Percentiles rank a stretch among this genome's conserved stretches.
phyloP scores from a whole-genome alignment of 92 coral and sea anemone genomes.

The Siderastrea siderea region DNA sequence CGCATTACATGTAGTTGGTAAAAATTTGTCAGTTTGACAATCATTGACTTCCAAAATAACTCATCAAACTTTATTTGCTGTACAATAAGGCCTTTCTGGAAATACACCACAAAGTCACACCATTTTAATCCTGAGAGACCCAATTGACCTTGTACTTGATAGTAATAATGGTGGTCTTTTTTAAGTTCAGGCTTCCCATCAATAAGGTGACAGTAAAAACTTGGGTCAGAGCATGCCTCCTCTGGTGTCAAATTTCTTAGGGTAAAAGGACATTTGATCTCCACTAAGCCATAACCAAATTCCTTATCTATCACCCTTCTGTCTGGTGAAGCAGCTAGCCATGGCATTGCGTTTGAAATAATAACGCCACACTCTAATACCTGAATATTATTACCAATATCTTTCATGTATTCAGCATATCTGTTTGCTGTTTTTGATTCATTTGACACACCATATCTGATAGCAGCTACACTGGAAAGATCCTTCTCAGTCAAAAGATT shows the following conservation, averaged over 20 bases:
- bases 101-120: conserved; percentile 43
- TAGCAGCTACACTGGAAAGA: conserved; percentile 65
- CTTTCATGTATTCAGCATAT: conserved; percentile 69
- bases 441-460: conserved; percentile 61
- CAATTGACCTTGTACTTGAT: conserved; percentile 73
- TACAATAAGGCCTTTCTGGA: conserved; percentile 58
- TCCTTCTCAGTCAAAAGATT: conserved; percentile 49
- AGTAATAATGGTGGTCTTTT: conserved; percentile 62
- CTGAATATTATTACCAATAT: conserved; percentile 45
- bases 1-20: conserved; percentile 67
- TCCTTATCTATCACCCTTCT: conserved; percentile 64
- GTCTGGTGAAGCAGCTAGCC: conserved; percentile 79
- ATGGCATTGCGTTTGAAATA: conserved; percentile 60
- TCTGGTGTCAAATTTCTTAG: conserved; percentile 68
- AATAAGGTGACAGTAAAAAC: conserved; percentile 60
- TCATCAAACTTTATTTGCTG: conserved; percentile 62
- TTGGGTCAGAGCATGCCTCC: conserved; percentile 68
- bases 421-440: conserved; percentile 63
- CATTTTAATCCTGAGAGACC: conserved; percentile 61
- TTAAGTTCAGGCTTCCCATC: conserved; percentile 67
- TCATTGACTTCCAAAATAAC: conserved; percentile 59
- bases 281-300: conserved; percentile 65
- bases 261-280: conserved; percentile 68
- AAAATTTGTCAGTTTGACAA: conserved; percentile 53
- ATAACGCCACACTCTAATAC: conserved; percentile 70